Percentiles rank a stretch among this genome's conserved stretches.
Evolutionary conservation across 2,888 invertebrate species (phyloP).

Genomic region (Carcina quercana): DNA sequence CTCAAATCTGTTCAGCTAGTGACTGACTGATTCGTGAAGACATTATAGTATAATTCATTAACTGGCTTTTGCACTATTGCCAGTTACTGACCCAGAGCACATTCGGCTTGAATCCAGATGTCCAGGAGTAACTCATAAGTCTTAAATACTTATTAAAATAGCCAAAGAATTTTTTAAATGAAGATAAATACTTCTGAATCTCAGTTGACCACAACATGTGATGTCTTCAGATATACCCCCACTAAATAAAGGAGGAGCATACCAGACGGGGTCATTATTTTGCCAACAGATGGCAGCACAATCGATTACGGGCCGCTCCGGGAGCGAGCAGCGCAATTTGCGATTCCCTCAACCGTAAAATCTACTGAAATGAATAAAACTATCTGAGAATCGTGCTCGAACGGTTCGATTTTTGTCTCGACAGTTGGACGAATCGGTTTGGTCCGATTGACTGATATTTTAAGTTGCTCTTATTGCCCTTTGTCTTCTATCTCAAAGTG

Average conservation of each 20-base stretch:
- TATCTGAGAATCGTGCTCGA: conserved; percentile 54
- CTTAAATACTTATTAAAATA: no score
- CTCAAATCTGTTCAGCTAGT: no score
- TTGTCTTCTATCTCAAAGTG: no score
- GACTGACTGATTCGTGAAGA: no score
- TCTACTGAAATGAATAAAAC: conserved; percentile 72
- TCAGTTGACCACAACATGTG: conserved; percentile 9
- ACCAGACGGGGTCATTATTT: conserved; percentile 68
- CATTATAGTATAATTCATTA: no score
- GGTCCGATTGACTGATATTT: conserved; percentile 6
- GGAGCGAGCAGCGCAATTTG: conserved; percentile 63
- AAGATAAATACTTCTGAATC: no score
- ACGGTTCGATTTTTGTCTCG: conserved; percentile 35
- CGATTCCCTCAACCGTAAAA: conserved; percentile 61
- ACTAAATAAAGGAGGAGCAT: conserved; percentile 48
- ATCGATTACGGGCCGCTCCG: conserved; percentile 56
- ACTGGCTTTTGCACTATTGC: no score
- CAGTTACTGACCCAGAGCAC: no score
- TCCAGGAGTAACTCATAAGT: no score
- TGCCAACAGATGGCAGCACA: conserved; percentile 70
- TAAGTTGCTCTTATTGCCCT: no score
- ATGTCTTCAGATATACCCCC: conserved; percentile 27
- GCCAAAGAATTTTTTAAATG: no score
- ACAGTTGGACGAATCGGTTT: conserved; percentile 22
- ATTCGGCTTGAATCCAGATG: no score